Evolutionary conservation across 2,113 vertebrate genomes (phyloP).

Genomic region (crab-eating macaque (Macaca fascicularis)): DNA sequence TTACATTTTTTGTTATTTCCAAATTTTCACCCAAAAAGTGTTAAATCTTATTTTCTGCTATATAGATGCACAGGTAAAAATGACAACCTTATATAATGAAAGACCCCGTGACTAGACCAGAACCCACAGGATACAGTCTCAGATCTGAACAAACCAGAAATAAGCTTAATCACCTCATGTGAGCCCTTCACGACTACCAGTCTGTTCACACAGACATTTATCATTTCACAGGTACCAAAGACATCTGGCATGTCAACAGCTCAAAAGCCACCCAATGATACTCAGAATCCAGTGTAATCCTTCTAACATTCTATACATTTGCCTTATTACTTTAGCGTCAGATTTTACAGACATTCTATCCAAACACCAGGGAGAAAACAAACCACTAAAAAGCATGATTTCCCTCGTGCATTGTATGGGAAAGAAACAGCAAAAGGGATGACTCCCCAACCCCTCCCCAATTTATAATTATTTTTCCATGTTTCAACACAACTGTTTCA

Average conservation of each 20-base stretch:
- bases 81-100: not conserved
- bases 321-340: not conserved
- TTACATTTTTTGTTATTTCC: not conserved
- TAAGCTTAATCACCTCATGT: not conserved
- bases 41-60: not conserved
- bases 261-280: conserved; percentile 51
- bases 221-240: conserved; percentile 45
- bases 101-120: not conserved
- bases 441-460: not conserved
- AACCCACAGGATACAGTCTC: not conserved
- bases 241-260: conserved; percentile 41
- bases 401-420: not conserved
- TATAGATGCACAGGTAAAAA: not conserved
- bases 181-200: not conserved
- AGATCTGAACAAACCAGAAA: not conserved
- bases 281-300: conserved; percentile 36
- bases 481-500: conserved; percentile 32
- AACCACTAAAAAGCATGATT: not conserved
- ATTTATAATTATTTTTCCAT: conserved; percentile 41
- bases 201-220: not conserved
- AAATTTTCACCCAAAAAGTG: not conserved
- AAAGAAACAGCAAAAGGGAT: not conserved
- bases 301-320: conserved; percentile 41
- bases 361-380: not conserved
- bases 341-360: not conserved